Evolutionary conservation across 2,797 vertebrate species (phyloP).

Genomic region (Helarctos malayanus): DNA sequence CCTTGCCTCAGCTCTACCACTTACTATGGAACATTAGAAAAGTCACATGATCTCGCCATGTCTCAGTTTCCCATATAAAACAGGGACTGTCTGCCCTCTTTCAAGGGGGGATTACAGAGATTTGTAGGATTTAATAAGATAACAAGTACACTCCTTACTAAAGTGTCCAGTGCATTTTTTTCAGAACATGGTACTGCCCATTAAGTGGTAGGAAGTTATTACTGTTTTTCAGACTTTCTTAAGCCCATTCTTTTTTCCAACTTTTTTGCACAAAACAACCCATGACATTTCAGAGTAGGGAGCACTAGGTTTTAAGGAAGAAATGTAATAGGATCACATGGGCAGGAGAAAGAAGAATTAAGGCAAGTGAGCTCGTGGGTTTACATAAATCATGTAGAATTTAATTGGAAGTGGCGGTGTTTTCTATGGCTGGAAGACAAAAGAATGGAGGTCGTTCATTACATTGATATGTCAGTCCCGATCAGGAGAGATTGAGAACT

Average conservation of each 20-base stretch:
- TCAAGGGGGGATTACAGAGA: background rate
- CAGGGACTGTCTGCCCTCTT: background rate
- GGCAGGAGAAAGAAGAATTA: conserved; percentile 81
- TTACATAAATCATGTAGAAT: conserved; percentile 89
- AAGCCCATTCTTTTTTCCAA: background rate
- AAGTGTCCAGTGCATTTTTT: background rate
- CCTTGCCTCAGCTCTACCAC: background rate
- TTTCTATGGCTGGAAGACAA: conserved; percentile 80
- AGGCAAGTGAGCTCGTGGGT: conserved; percentile 85
- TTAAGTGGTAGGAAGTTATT: background rate
- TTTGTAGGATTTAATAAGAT: background rate
- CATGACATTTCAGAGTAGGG: background rate
- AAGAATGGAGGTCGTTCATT: conserved; percentile 84
- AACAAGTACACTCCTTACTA: background rate
- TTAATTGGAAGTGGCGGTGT: conserved; percentile 86
- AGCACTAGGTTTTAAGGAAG: conserved; percentile 77
- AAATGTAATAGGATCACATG: conserved; percentile 82
- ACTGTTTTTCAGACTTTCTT: background rate
- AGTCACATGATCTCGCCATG: background rate
- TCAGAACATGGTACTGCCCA: background rate
- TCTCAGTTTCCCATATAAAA: background rate
- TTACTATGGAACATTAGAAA: background rate
- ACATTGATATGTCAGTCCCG: conserved; percentile 81
- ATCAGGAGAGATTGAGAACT: conserved; percentile 82
- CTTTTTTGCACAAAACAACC: background rate